These are phyloP conservation scores for Anableps anableps DNA, from an alignment of 2,797 vertebrate genomes.

Conservation along the genomic window DNA sequence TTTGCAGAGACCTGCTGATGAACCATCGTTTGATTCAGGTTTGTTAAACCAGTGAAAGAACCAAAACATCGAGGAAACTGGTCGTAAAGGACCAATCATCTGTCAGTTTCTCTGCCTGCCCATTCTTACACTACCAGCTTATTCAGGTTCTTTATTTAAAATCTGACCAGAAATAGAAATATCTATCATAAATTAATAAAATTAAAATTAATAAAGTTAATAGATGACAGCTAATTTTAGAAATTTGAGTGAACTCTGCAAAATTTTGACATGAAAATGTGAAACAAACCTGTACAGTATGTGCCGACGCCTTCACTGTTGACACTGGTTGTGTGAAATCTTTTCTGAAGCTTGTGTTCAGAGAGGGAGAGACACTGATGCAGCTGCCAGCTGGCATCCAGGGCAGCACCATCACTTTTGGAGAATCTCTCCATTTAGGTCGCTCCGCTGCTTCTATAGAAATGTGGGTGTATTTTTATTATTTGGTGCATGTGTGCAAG, in stretches of 20 bases:
- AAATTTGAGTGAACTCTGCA: neutral
- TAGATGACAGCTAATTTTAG: neutral
- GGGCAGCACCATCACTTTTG: conserved; percentile 42
- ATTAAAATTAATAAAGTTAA: neutral
- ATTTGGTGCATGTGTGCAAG: conserved; percentile 16
- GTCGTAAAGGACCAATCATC: neutral
- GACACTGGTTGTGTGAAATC: conserved; percentile 61
- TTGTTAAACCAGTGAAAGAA: neutral
- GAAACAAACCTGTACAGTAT: conserved; percentile 43
- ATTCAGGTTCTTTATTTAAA: neutral
- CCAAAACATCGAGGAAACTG: neutral
- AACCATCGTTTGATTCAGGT: neutral
- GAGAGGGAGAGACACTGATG: conserved; percentile 51
- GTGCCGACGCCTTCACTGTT: conserved; percentile 65
- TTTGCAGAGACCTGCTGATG: neutral
- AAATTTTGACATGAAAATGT: neutral
- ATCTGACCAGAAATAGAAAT: neutral
- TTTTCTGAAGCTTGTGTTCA: conserved; percentile 65
- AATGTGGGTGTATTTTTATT: conserved; percentile 20
- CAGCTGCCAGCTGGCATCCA: conserved; percentile 64
- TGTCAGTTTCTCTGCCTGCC: neutral
- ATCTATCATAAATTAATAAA: neutral
- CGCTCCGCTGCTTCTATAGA: neutral
- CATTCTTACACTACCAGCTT: neutral
- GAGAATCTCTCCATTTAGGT: conserved; percentile 4